A percentile compares a stretch with the other conserved stretches of the same genome.
phyloP scores from a whole-genome alignment of 2,113 vertebrate species.

The Empidonax alnorum region DNA sequence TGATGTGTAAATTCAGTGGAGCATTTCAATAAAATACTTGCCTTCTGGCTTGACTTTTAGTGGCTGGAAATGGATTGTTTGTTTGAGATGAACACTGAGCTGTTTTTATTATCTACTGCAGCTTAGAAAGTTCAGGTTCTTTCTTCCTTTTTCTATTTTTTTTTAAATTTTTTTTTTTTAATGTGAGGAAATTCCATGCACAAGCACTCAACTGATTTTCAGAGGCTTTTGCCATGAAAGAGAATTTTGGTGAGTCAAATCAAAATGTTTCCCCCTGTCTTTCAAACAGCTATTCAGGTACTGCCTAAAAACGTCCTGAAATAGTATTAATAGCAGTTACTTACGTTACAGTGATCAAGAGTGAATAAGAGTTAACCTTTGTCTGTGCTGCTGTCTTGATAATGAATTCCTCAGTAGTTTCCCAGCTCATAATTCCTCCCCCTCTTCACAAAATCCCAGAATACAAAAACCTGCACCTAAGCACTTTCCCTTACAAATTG shows the following conservation, averaged over 20 bases:
- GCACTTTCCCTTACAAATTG: background rate
- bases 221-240: background rate
- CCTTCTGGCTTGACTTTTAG: conserved; percentile 26
- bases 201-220: background rate
- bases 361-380: background rate
- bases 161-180: background rate
- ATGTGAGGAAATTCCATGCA: background rate
- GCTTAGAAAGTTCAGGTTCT: background rate
- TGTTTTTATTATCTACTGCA: background rate
- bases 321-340: background rate
- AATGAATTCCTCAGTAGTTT: background rate
- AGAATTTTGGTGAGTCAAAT: background rate
- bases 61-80: background rate
- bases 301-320: background rate
- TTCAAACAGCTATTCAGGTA: background rate
- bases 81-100: background rate
- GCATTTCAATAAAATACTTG: conserved; percentile 29
- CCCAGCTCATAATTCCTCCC: background rate
- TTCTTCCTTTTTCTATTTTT: background rate
- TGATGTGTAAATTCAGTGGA: conserved; percentile 10
- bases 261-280: background rate
- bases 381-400: background rate
- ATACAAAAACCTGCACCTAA: background rate
- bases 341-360: background rate
- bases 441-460: background rate